Evolutionary conservation across 2,888 invertebrate species (phyloP).

Genomic region (Rhabditophanes sp.): DNA sequence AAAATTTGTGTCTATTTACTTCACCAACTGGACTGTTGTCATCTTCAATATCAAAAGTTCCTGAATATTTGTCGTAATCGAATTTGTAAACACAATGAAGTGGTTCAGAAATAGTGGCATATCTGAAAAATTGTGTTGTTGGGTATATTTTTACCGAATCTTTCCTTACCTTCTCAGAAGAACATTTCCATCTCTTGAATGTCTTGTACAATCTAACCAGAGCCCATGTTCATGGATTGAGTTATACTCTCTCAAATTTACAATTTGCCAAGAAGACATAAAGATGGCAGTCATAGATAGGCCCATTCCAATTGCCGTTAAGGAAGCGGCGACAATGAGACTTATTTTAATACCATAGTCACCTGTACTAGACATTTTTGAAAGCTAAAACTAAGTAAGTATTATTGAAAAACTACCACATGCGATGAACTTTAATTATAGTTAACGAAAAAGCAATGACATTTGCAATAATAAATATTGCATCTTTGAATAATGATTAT

Average conservation of each 20-base stretch:
- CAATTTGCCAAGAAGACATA: constrained; percentile 41
- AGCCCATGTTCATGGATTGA: constrained; percentile 41
- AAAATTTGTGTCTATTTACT: constrained; percentile 41
- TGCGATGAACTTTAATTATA: too few relatives aligned
- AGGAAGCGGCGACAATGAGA: too few relatives aligned
- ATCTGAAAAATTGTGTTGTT: constrained; percentile 14
- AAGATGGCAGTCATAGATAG: constrained; percentile 39
- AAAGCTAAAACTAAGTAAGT: too few relatives aligned
- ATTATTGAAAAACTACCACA: too few relatives aligned
- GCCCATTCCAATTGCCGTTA: constrained; percentile 35
- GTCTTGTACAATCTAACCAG: constrained; percentile 41
- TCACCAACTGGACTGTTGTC: constrained; percentile 43
- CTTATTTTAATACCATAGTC: too few relatives aligned
- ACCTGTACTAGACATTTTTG: too few relatives aligned
- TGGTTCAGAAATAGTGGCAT: constrained; percentile 36
- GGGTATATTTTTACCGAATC: constrained; percentile 1
- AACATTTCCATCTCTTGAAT: constrained; percentile 35
- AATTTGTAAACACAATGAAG: constrained; percentile 43
- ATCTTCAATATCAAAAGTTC: constrained; percentile 41
- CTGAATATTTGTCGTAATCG: constrained; percentile 42
- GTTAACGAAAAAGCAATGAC: too few relatives aligned
- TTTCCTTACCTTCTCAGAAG: constrained; percentile 26
- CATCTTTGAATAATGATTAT: too few relatives aligned
- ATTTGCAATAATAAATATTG: too few relatives aligned
- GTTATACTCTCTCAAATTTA: constrained; percentile 39